Evolutionary conservation across 2,888 invertebrate species (phyloP).

Genomic region (Tinea pellionella): DNA sequence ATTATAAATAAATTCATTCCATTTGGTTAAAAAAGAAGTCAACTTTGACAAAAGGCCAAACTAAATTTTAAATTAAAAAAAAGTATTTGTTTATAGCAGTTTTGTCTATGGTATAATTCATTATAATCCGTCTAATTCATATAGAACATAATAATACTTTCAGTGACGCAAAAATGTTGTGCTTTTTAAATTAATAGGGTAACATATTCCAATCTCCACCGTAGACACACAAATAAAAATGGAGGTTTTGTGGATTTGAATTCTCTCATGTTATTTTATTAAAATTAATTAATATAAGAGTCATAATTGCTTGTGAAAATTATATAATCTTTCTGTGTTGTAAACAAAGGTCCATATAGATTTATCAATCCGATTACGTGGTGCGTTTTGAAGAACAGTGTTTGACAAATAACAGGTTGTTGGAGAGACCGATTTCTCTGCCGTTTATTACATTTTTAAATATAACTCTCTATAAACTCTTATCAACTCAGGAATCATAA

Average conservation of each 20-base stretch:
- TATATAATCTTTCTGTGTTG: constrained; percentile 1
- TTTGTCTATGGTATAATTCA: constrained; percentile 28
- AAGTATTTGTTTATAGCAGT: too few relatives aligned
- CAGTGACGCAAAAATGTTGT: neutral
- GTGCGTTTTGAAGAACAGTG: constrained; percentile 48
- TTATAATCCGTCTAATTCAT: constrained; percentile 26
- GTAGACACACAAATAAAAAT: constrained; percentile 57
- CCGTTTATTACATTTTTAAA: constrained; percentile 38
- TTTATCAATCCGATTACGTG: constrained; percentile 39
- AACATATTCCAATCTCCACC: constrained; percentile 10
- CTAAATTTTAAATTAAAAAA: too few relatives aligned
- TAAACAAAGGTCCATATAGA: constrained; percentile 11
- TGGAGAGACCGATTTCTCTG: constrained; percentile 61
- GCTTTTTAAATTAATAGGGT: neutral
- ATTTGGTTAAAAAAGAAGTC: too few relatives aligned
- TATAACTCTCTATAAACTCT: constrained; percentile 22
- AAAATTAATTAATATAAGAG: neutral
- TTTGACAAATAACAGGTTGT: constrained; percentile 69
- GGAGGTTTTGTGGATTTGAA: constrained; percentile 55
- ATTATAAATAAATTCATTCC: too few relatives aligned
- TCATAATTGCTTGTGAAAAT: neutral
- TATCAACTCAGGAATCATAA: constrained; percentile 24
- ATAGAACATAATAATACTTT: neutral
- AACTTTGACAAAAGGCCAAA: too few relatives aligned
- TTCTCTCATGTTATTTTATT: constrained; percentile 28